These are phyloP conservation scores for Chrysolina haemoptera DNA, from an alignment of 2,888 invertebrate genomes.

Conservation along the genomic window DNA sequence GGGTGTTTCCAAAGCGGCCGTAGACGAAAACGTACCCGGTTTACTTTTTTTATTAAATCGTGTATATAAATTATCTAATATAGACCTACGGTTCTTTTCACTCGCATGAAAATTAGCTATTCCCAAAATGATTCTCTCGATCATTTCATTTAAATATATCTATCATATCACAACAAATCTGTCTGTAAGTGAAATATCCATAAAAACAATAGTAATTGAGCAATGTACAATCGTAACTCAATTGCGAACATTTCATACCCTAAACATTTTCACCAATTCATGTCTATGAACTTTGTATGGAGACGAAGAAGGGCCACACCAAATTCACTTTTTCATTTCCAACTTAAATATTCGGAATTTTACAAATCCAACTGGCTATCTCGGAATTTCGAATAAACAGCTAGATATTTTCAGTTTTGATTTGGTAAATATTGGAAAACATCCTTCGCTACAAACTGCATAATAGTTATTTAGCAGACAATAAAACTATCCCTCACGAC, in stretches of 20 bases:
- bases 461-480: too few species aligned
- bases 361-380: too few species aligned
- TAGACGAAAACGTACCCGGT: slow-evolving; percentile 46
- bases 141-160: slow-evolving; percentile 53
- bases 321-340: too few species aligned
- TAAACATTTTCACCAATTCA: slow-evolving; percentile 64
- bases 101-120: slow-evolving; percentile 66
- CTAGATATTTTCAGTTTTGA: too few species aligned
- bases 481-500: too few species aligned
- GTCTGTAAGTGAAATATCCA: slow-evolving; percentile 52
- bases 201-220: slow-evolving; percentile 66
- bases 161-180: slow-evolving; percentile 65
- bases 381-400: too few species aligned
- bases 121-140: slow-evolving; percentile 54
- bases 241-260: slow-evolving; percentile 63
- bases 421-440: too few species aligned
- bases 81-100: slow-evolving; percentile 70
- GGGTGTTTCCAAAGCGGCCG: slow-evolving; percentile 56
- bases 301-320: too few species aligned
- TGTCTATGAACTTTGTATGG: slow-evolving; percentile 53
- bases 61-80: slow-evolving; percentile 68
- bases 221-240: slow-evolving; percentile 68
- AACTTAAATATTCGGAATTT: too few species aligned
- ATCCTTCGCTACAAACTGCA: too few species aligned
- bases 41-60: slow-evolving; percentile 49